Conservation (phyloP, 2,113 vertebrate species). For the Petrocephalus microphthalmus region DNA sequence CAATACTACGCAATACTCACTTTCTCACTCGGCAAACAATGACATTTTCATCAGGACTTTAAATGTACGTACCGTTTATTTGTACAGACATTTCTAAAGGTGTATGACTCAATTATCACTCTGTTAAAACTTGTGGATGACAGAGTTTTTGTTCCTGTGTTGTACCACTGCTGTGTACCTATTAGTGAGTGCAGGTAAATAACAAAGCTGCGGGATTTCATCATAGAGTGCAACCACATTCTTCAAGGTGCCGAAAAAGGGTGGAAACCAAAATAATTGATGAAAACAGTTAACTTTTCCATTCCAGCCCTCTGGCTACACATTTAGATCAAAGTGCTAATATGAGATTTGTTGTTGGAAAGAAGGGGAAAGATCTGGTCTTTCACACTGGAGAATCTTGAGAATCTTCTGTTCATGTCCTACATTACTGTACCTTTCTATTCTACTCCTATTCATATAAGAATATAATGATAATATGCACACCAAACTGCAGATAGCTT, state of each 20-base stretch:
- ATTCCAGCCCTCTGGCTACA: background rate
- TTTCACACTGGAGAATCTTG: background rate
- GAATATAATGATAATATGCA: background rate
- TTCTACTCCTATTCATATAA: background rate
- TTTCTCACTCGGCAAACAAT: background rate
- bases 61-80: background rate
- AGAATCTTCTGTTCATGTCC: background rate
- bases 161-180: background rate
- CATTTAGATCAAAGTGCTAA: slow-evolving; percentile 4
- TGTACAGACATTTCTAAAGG: slow-evolving; percentile 16
- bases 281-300: slow-evolving; percentile 7
- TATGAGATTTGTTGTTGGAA: background rate
- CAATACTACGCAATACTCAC: background rate
- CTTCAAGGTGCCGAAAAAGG: slow-evolving; percentile 1
- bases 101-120: slow-evolving; percentile 18
- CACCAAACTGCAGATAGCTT: background rate
- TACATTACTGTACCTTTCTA: background rate
- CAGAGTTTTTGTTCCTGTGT: background rate
- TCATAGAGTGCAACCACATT: background rate
- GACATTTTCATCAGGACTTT: background rate
- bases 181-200: slow-evolving; percentile 6
- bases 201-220: background rate
- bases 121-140: slow-evolving; percentile 14
- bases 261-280: slow-evolving; percentile 18
- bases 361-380: background rate